Conservation (phyloP, 1,140 invertebrate genomes). For the Philotrypesis tridentata region DNA sequence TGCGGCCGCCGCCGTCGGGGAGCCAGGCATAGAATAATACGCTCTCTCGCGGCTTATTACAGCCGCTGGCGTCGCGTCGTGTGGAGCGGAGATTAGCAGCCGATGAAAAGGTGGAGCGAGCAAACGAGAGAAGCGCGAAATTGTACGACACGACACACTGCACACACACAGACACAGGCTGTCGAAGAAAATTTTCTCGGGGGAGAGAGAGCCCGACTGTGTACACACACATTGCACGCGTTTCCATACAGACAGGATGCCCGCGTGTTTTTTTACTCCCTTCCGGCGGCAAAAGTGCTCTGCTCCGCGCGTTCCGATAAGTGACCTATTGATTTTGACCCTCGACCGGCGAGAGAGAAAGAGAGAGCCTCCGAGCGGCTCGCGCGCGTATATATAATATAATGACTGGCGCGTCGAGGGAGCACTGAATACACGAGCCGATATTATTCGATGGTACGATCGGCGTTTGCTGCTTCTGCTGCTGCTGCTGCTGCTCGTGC, state of each 20-base stretch:
- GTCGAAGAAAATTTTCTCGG: not conserved
- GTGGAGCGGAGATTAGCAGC: constrained; percentile 47
- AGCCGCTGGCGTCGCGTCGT: constrained; percentile 23
- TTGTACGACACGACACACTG: too few species aligned
- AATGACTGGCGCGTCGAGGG: constrained; percentile 14
- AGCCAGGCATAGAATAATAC: not conserved
- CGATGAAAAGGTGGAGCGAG: constrained; percentile 53
- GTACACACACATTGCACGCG: not conserved
- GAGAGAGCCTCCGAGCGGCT: too few species aligned
- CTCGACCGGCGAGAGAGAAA: not conserved
- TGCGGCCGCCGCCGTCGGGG: too few species aligned
- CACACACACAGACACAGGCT: too few species aligned
- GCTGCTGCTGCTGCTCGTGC: not conserved
- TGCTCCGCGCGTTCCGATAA: too few species aligned
- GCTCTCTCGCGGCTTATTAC: not conserved
- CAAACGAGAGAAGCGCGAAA: constrained; percentile 35
- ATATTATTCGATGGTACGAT: constrained; percentile 39
- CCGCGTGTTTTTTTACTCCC: not conserved
- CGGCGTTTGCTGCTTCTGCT: not conserved
- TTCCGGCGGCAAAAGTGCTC: not conserved
- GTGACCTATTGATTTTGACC: constrained; percentile 37
- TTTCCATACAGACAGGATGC: too few species aligned
- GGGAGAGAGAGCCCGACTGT: not conserved
- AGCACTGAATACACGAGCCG: constrained; percentile 22
- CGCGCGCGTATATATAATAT: too few species aligned